Evolutionary conservation across 2,113 vertebrate genomes (phyloP).

Genomic region (Peromyscus polionotus): DNA sequence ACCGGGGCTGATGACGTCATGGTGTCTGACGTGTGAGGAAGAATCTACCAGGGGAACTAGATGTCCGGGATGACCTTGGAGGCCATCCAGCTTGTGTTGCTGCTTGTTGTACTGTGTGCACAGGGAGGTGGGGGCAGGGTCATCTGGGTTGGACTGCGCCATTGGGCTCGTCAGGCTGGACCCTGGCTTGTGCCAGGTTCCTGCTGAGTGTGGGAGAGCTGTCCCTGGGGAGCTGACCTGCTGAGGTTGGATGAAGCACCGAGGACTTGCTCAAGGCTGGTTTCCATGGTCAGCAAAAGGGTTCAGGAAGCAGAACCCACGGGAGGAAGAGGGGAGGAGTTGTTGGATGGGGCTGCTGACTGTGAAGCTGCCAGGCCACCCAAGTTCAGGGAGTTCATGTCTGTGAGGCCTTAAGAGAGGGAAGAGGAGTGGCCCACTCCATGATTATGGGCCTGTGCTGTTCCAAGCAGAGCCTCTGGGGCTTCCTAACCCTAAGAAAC

Average conservation of each 20-base stretch:
- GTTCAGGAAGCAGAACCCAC: constrained; percentile 22
- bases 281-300: constrained; percentile 17
- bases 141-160: background rate
- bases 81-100: background rate
- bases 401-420: background rate
- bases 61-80: background rate
- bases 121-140: background rate
- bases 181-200: background rate
- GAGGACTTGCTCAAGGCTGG: constrained; percentile 34
- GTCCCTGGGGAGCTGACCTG: background rate
- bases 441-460: background rate
- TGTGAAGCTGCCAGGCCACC: background rate
- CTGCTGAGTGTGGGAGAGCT: background rate
- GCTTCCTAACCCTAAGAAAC: background rate
- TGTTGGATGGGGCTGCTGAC: background rate
- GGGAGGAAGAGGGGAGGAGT: background rate
- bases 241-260: background rate
- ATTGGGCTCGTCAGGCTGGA: background rate
- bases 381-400: constrained; percentile 45
- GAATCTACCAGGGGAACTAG: background rate
- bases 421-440: background rate
- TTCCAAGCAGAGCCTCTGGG: background rate
- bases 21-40: background rate
- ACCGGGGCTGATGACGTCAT: background rate
- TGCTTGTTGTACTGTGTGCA: background rate